These are phyloP conservation scores for Lasiommata megera DNA, from an alignment of 2,888 invertebrate genomes.

Conservation along the genomic window DNA sequence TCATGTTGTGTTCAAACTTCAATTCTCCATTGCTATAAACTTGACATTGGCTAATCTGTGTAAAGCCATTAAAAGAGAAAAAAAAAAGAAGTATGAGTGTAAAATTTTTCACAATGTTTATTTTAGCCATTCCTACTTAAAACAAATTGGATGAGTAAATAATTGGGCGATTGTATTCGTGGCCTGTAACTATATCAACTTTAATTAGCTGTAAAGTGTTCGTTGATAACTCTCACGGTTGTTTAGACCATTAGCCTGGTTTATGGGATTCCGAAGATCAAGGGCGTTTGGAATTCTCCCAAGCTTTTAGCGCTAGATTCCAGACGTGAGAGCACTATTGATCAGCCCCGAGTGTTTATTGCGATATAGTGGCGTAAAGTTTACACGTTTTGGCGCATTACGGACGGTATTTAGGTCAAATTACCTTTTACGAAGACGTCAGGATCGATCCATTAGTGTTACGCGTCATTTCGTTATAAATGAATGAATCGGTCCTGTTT, in stretches of 20 bases:
- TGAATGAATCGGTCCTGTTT: too few relatives aligned
- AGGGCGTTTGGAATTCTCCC: not conserved
- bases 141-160: too few relatives aligned
- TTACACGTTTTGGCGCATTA: not conserved
- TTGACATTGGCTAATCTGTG: too few relatives aligned
- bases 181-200: not conserved
- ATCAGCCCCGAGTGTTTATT: not conserved
- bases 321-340: not conserved
- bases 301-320: slow-evolving; percentile 2
- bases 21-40: too few relatives aligned
- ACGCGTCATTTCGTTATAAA: not conserved
- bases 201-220: not conserved
- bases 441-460: not conserved
- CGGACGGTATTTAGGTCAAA: not conserved
- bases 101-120: too few relatives aligned
- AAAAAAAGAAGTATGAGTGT: too few relatives aligned
- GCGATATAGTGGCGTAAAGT: not conserved
- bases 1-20: too few relatives aligned
- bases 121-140: too few relatives aligned
- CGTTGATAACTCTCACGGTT: not conserved
- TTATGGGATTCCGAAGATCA: not conserved
- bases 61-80: too few relatives aligned
- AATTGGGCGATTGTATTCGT: not conserved
- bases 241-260: not conserved
- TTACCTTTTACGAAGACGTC: not conserved